Conservation (phyloP, 2,797 vertebrate genomes). For the Heliangelus exortis region DNA sequence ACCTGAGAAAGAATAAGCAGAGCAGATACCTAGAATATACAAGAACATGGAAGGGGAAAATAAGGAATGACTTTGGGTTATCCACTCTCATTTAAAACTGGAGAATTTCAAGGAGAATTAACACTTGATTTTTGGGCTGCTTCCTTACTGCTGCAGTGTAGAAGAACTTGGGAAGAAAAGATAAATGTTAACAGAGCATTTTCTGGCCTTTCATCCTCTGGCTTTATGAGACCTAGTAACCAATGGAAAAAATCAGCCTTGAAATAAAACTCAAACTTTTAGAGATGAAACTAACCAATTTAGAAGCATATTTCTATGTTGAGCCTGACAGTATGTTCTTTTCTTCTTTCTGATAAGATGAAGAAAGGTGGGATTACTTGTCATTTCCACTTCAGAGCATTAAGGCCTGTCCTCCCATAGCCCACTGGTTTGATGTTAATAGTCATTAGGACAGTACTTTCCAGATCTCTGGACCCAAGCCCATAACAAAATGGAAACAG, state of each 20-base stretch:
- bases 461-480: not conserved
- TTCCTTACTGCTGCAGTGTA: not conserved
- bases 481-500: not conserved
- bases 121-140: not conserved
- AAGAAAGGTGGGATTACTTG: not conserved
- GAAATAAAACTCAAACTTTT: not conserved
- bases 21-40: not conserved
- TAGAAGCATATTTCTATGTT: not conserved
- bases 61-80: not conserved
- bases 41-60: not conserved
- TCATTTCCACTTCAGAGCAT: not conserved
- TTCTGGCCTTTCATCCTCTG: not conserved
- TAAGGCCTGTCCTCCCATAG: too few species aligned
- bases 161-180: not conserved
- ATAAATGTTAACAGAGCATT: not conserved
- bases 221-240: not conserved
- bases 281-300: not conserved
- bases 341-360: not conserved
- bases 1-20: not conserved
- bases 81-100: not conserved
- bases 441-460: not conserved
- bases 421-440: not conserved
- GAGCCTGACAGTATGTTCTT: not conserved
- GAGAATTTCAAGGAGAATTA: not conserved
- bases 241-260: not conserved